Evolutionary conservation across 1,140 invertebrate species (phyloP).

Genomic region (Zaprionus nigranus): DNA sequence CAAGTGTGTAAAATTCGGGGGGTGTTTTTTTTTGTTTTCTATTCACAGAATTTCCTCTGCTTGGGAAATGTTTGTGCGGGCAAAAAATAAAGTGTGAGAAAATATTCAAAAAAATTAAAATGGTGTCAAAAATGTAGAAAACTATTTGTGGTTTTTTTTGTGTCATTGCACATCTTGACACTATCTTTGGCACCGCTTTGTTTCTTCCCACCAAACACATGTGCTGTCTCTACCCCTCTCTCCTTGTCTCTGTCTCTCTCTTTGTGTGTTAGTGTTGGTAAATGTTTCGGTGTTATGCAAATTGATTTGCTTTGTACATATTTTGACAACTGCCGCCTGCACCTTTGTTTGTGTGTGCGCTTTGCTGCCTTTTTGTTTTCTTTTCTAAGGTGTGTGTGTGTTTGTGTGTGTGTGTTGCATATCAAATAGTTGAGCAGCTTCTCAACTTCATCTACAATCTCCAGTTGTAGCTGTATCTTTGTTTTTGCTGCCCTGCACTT

Average conservation of each 20-base stretch:
- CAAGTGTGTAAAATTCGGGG: neutral
- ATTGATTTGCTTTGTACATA: slow-evolving; percentile 77
- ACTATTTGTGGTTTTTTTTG: slow-evolving; percentile 43
- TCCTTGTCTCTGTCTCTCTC: neutral
- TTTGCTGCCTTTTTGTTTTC: slow-evolving; percentile 27
- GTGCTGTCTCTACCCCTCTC: neutral
- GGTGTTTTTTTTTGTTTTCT: neutral
- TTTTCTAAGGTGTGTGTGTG: slow-evolving; percentile 4
- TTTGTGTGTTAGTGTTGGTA: slow-evolving; percentile 30
- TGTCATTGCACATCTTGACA: slow-evolving; percentile 41
- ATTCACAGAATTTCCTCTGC: slow-evolving; percentile 18
- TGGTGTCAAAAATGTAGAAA: slow-evolving; percentile 51
- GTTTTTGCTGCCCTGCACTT: slow-evolving; percentile 34
- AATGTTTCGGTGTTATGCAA: slow-evolving; percentile 67
- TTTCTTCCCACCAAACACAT: slow-evolving; percentile 60
- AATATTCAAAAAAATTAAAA: slow-evolving; percentile 38
- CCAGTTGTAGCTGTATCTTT: slow-evolving; percentile 30
- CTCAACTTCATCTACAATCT: slow-evolving; percentile 26
- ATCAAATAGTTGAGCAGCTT: slow-evolving; percentile 44
- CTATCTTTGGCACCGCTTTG: slow-evolving; percentile 36
- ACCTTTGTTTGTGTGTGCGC: slow-evolving; percentile 64
- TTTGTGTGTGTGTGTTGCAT: slow-evolving; percentile 33
- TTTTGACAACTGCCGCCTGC: slow-evolving; percentile 73
- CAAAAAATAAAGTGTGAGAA: slow-evolving; percentile 44
- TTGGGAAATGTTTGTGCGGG: slow-evolving; percentile 29